Evolutionary conservation across 2,113 vertebrate genomes (phyloP).

Genomic region (Colistium nudipinnis): DNA sequence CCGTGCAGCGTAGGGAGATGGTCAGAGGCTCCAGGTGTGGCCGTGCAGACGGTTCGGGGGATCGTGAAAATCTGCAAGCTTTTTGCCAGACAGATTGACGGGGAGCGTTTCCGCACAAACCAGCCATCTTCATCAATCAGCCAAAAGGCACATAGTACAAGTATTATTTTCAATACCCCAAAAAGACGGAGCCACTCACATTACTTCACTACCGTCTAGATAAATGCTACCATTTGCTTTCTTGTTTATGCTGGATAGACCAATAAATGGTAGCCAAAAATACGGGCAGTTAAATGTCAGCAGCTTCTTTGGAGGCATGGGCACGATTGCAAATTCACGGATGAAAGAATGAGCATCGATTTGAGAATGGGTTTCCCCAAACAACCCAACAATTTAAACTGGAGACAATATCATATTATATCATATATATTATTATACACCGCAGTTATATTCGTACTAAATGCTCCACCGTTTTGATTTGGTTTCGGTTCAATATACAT

Average conservation of each 20-base stretch:
- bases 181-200: too few species aligned
- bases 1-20: conserved; percentile 42
- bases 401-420: neutral
- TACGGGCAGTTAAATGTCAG: neutral
- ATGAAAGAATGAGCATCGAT: too few species aligned
- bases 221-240: too few species aligned
- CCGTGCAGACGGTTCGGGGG: conserved; percentile 8
- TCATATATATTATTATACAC: too few species aligned
- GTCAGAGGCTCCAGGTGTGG: conserved; percentile 50
- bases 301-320: too few species aligned
- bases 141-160: neutral
- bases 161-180: neutral
- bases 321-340: too few species aligned
- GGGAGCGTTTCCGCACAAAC: neutral
- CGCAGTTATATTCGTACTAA: neutral
- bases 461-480: neutral
- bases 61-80: conserved; percentile 24
- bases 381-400: conserved; percentile 11
- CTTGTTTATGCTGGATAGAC: too few species aligned
- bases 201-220: too few species aligned
- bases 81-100: neutral
- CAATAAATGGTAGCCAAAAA: too few species aligned
- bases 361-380: neutral
- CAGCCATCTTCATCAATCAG: neutral
- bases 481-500: neutral